A percentile compares a stretch with the other conserved stretches of the same genome.
Conservation (phyloP, 2,888 invertebrate genomes). For the Drosophila neotestacea region DNA sequence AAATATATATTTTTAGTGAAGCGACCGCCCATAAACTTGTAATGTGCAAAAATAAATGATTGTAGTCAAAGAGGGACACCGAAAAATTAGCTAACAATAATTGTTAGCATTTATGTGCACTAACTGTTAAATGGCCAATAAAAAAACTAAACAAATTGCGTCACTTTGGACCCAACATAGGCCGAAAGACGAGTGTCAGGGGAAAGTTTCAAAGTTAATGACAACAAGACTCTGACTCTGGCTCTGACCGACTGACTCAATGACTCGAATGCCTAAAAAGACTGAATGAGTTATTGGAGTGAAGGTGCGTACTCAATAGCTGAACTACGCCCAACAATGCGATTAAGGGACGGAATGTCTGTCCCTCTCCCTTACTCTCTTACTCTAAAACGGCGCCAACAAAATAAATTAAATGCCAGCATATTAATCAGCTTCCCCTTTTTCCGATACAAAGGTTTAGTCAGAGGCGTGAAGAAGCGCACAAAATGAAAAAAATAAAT, state of each 20-base stretch:
- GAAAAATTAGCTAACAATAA: constrained; percentile 74
- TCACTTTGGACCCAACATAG: constrained; percentile 44
- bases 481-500: constrained; percentile 9
- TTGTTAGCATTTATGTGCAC: constrained; percentile 75
- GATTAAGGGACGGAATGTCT: constrained; percentile 5
- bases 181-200: constrained; percentile 26
- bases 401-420: constrained; percentile 31
- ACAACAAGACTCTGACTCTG: constrained; percentile 2
- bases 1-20: not conserved
- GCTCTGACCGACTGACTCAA: constrained; percentile 35
- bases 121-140: constrained; percentile 77
- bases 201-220: constrained; percentile 44
- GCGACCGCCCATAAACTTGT: constrained; percentile 36
- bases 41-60: constrained; percentile 45
- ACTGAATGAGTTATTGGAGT: constrained; percentile 44
- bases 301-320: constrained; percentile 45
- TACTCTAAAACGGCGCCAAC: not conserved
- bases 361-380: not conserved
- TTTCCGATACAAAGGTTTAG: not conserved
- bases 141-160: constrained; percentile 56
- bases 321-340: constrained; percentile 62
- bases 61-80: constrained; percentile 40
- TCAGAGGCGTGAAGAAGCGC: constrained; percentile 32
- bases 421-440: constrained; percentile 42
- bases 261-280: constrained; percentile 23